Percentiles rank a stretch among this genome's conserved stretches.
These are phyloP conservation scores for Agapornis roseicollis DNA, from an alignment of 2,113 vertebrate species.

Conservation along the genomic window DNA sequence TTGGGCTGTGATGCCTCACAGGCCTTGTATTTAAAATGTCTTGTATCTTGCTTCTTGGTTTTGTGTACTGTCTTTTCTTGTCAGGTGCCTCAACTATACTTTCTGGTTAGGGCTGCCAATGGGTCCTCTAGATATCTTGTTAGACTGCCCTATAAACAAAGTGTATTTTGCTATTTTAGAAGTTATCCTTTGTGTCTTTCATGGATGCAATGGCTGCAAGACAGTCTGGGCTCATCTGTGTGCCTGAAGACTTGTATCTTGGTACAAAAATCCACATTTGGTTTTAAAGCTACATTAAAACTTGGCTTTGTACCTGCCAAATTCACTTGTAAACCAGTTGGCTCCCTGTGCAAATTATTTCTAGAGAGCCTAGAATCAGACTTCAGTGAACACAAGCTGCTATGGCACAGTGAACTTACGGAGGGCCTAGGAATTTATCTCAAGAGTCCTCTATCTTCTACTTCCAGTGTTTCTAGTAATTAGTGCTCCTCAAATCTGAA, in stretches of 20 bases:
- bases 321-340: neutral
- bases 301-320: neutral
- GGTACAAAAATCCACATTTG: neutral
- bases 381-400: neutral
- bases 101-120: neutral
- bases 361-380: neutral
- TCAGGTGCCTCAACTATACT: neutral
- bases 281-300: neutral
- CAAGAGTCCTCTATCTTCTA: neutral
- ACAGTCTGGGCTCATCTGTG: neutral
- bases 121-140: neutral
- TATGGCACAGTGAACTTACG: rapidly evolving
- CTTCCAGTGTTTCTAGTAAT: neutral
- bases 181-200: neutral
- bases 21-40: neutral
- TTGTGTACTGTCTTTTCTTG: neutral
- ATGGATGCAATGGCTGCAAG: neutral
- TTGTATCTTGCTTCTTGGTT: neutral
- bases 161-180: neutral
- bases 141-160: neutral
- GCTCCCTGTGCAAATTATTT: neutral
- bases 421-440: neutral
- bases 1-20: rapidly evolving
- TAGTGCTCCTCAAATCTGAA: neutral
- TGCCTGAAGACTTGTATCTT: neutral